Base-by-base conservation (phyloP, 2,888 invertebrate genomes). In the Mechanitis mazaeus region DNA sequence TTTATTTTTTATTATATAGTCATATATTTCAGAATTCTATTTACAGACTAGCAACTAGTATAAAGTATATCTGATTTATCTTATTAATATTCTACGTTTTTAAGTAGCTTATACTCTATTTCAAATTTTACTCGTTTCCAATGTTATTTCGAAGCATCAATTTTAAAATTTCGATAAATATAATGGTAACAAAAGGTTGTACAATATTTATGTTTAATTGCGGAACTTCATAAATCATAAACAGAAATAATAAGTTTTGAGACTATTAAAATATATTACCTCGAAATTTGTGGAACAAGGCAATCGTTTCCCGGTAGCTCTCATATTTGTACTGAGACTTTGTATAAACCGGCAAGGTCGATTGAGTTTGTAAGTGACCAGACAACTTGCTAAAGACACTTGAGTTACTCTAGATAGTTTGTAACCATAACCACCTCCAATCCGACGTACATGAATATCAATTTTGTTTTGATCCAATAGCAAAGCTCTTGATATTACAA, bases 361-460 rank as follows among this genome's bases (percentile, higher is more conserved):
- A 74, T 92, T 89, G 0, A 93, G 76, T 64, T 90, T 91, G 68
- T 89, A 72, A 0, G 93, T 91, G 0, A 93, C 94, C 7, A 95
- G 72, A 0, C 93, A 93, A 62, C 93, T 92, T 0, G 93, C 93
- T 28, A 91, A 87, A 0, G 93, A 87, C 1, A 92, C 75, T 35
- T 91, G 83, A 9, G 83, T 73, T 5, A 87, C 82, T 28, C 94
- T 85, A 0, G 92, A 87, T 65, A 94, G 91, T 79, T 96, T 96
- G 0, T 90, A 87, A 0, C 96, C 96, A 71, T 93, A 96, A 0
- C 88, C 94, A 5, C 96, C 96, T 0, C 96, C 95, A 1, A 95
- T 68, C 56, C 96, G 91, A 56, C 93, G 90, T 0, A 95, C 93
- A 54, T 60, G 54, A 3, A 75, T 69, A 55, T 74, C 68, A 31